Evolutionary conservation across 2,888 invertebrate genomes (phyloP).

Genomic region (Pristionchus exspectatus): DNA sequence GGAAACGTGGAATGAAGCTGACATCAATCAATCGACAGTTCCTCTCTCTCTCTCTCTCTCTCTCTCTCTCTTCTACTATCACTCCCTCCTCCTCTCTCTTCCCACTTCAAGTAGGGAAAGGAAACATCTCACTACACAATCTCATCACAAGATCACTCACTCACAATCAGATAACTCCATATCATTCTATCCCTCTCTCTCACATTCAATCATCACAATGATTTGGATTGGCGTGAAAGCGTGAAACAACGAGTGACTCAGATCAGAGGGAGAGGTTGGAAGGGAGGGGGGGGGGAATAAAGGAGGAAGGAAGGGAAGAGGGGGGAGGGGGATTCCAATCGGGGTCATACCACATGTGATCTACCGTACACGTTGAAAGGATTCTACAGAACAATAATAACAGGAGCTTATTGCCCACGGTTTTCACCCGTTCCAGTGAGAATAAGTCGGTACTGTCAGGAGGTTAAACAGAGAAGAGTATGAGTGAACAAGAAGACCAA

Average conservation of each 20-base stretch:
- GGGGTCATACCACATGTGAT: neutral
- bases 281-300: neutral
- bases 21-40: conserved; percentile 29
- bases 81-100: neutral
- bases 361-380: neutral
- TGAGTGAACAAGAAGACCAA: neutral
- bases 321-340: neutral
- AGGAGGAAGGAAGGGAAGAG: neutral
- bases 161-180: too few species aligned
- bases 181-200: neutral
- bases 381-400: neutral
- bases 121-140: too few species aligned
- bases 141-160: too few species aligned
- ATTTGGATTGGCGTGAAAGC: neutral
- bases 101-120: neutral
- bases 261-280: neutral
- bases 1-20: conserved; percentile 20
- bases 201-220: neutral
- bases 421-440: neutral
- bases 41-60: neutral
- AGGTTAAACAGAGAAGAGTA: neutral
- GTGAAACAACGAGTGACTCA: neutral
- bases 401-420: neutral
- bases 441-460: neutral
- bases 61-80: too few species aligned